phyloP scores from a whole-genome alignment of 2,888 invertebrate species.

The Cheilosia urbana region DNA sequence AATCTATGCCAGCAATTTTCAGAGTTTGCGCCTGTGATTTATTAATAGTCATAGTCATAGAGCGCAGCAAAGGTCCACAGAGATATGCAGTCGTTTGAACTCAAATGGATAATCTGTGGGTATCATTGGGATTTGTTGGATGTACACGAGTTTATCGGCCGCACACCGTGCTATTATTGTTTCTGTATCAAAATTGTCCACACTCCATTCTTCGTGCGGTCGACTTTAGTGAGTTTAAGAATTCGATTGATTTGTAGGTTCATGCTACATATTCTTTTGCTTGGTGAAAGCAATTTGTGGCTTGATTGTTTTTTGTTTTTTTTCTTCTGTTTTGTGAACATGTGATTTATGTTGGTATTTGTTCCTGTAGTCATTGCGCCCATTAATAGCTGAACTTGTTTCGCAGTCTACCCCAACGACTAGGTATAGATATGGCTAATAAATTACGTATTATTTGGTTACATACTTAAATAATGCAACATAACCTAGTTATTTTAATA shows the following conservation, averaged over 20 bases:
- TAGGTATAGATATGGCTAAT: too few species aligned
- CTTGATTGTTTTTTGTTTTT: background rate
- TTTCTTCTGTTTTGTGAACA: background rate
- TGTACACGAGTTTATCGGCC: slow-evolving; percentile 48
- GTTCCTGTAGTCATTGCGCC: background rate
- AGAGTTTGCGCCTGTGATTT: slow-evolving; percentile 66
- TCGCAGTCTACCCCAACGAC: background rate
- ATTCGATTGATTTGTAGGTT: slow-evolving; percentile 53
- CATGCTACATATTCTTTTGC: slow-evolving; percentile 14
- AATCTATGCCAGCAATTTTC: slow-evolving; percentile 62
- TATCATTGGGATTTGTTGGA: slow-evolving; percentile 63
- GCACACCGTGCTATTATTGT: slow-evolving; percentile 52
- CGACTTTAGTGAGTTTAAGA: slow-evolving; percentile 23
- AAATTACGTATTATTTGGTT: too few species aligned
- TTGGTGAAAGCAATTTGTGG: slow-evolving; percentile 30
- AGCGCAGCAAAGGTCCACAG: slow-evolving; percentile 40
- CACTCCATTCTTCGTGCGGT: slow-evolving; percentile 24
- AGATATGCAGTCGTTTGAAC: slow-evolving; percentile 62
- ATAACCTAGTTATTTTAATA: too few species aligned
- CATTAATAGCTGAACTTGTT: background rate
- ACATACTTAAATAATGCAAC: too few species aligned
- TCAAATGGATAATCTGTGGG: slow-evolving; percentile 60
- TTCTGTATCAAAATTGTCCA: slow-evolving; percentile 47
- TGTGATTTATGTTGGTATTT: background rate
- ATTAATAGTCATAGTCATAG: slow-evolving; percentile 61